A percentile compares a stretch with the other conserved stretches of the same genome.
These are phyloP conservation scores for Odontocerum albicorne DNA, from an alignment of 2,888 invertebrate species.

Conservation along the genomic window DNA sequence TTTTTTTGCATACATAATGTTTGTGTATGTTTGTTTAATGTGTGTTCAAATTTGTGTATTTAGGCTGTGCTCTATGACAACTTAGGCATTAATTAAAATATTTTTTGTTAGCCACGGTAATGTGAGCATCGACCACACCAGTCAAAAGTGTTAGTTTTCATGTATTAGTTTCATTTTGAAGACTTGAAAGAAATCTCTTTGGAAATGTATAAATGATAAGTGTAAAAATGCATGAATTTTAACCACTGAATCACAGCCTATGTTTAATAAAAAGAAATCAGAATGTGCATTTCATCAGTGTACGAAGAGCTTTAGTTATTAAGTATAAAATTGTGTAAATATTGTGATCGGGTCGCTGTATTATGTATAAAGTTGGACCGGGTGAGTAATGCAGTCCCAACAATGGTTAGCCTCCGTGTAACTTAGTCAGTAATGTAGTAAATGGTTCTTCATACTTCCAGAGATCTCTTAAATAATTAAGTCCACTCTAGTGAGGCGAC, in stretches of 20 bases:
- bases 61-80: slow-evolving; percentile 28
- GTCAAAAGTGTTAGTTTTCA: too few species aligned
- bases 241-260: neutral
- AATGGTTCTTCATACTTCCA: slow-evolving; percentile 53
- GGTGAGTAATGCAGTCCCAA: neutral
- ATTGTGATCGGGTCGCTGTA: slow-evolving; percentile 18
- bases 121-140: too few species aligned
- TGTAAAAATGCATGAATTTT: neutral
- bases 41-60: slow-evolving; percentile 30
- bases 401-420: slow-evolving; percentile 5
- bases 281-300: slow-evolving; percentile 24
- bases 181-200: too few species aligned
- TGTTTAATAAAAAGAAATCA: neutral
- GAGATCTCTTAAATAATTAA: slow-evolving; percentile 58
- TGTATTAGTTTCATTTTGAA: neutral
- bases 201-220: neutral
- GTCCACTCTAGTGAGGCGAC: slow-evolving; percentile 43
- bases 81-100: too few species aligned
- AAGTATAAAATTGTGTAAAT: slow-evolving; percentile 25
- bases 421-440: slow-evolving; percentile 8
- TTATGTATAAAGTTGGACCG: slow-evolving; percentile 13
- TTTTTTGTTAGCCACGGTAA: too few species aligned
- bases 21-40: slow-evolving; percentile 18
- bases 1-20: slow-evolving; percentile 2
- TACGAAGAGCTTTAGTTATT: slow-evolving; percentile 21